These are phyloP conservation scores for Drosophila eugracilis DNA, from an alignment of 1,140 invertebrate species.

Conservation along the genomic window DNA sequence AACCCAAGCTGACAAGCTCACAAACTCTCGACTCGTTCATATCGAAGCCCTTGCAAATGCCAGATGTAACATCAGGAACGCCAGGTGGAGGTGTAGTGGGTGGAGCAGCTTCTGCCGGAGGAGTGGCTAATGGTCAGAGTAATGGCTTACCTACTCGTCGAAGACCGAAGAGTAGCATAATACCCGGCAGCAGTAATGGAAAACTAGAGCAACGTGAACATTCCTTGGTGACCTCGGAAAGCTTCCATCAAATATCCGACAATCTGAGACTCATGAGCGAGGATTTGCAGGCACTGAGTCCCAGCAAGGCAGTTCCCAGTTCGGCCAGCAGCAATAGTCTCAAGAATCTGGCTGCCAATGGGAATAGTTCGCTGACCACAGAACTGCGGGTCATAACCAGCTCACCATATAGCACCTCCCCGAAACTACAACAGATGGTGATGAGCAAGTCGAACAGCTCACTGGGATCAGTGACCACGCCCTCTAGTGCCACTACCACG, in stretches of 20 bases:
- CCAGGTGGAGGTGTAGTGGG: constrained; percentile 32
- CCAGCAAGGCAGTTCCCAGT: constrained; percentile 67
- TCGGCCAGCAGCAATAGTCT: constrained; percentile 69
- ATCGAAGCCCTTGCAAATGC: constrained; percentile 80
- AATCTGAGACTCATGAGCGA: constrained; percentile 83
- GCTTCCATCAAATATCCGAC: constrained; percentile 84
- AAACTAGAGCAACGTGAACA: constrained; percentile 71
- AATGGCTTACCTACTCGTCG: constrained; percentile 60
- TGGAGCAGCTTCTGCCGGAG: constrained; percentile 1
- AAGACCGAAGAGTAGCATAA: constrained; percentile 69
- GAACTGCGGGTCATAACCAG: constrained; percentile 74
- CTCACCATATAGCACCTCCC: constrained; percentile 62
- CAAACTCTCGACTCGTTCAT: constrained; percentile 81
- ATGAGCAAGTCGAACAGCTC: constrained; percentile 73
- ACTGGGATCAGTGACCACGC: constrained; percentile 62
- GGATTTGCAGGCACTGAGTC: constrained; percentile 81
- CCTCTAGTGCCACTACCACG: constrained; percentile 71
- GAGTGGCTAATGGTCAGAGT: constrained; percentile 2
- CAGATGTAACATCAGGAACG: constrained; percentile 78
- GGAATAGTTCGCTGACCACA: constrained; percentile 44
- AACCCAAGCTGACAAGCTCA: constrained; percentile 77
- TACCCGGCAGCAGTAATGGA: constrained; percentile 37
- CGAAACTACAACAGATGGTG: constrained; percentile 60
- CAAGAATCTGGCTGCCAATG: constrained; percentile 58
- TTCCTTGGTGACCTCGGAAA: constrained; percentile 79